phyloP scores from a whole-genome alignment of 1,140 invertebrate genomes.

The Diploscapter pachys region DNA sequence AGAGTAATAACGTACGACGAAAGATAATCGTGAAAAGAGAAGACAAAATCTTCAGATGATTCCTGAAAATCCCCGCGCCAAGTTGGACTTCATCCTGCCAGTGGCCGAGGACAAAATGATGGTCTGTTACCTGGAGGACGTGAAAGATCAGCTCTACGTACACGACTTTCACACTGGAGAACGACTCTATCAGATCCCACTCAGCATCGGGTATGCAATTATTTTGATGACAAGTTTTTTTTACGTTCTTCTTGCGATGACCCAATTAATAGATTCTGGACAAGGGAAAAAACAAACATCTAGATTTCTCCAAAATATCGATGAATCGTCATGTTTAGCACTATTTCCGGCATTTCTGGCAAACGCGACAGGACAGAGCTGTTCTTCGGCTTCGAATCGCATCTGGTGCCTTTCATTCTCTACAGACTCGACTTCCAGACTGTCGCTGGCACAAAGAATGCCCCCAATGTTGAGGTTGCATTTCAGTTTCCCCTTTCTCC shows the following conservation, averaged over 20 bases:
- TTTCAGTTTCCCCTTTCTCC: background rate
- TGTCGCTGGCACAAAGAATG: conserved; percentile 65
- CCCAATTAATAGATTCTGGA: too few relatives aligned
- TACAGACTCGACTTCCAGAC: conserved; percentile 77
- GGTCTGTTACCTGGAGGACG: conserved; percentile 85
- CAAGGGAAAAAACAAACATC: too few relatives aligned
- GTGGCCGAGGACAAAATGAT: conserved; percentile 83
- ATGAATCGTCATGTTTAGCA: conserved; percentile 48
- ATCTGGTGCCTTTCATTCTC: conserved; percentile 83
- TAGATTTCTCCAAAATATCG: too few relatives aligned
- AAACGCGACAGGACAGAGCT: conserved; percentile 80
- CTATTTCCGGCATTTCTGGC: conserved; percentile 77
- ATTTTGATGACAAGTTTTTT: background rate
- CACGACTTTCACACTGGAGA: conserved; percentile 74
- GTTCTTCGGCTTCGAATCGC: conserved; percentile 89
- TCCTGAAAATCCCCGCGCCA: conserved; percentile 78
- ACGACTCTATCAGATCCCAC: conserved; percentile 60
- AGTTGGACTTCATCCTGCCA: conserved; percentile 80
- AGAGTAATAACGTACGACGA: conserved; percentile 63
- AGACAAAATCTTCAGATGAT: conserved; percentile 67
- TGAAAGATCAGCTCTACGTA: conserved; percentile 75
- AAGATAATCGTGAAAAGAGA: conserved; percentile 70
- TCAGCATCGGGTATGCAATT: conserved; percentile 72
- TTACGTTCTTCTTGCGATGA: background rate
- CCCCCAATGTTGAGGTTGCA: conserved; percentile 58